Percentiles rank a stretch among this genome's conserved stretches.
These are phyloP conservation scores for Porites australiensis DNA, from an alignment of 64 coral and sea anemone species.

Conservation along the genomic window DNA sequence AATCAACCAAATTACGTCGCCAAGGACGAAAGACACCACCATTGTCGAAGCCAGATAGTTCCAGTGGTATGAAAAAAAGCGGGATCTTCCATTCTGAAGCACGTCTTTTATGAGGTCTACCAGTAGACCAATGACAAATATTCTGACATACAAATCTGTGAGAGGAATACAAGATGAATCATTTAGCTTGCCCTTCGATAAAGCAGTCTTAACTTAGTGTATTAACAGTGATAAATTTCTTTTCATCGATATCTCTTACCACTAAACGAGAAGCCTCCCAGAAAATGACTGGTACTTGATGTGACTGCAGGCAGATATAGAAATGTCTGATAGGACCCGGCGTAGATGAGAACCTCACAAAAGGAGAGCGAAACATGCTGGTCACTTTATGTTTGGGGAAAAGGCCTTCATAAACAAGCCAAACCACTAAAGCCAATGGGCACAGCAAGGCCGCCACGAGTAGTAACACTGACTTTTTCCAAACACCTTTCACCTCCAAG, in stretches of 20 bases:
- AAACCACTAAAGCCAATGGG: background rate
- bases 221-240: too few species aligned
- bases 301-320: background rate
- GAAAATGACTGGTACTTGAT: background rate
- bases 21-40: background rate
- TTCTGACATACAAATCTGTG: background rate
- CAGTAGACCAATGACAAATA: background rate
- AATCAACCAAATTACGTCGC: background rate
- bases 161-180: background rate
- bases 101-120: conserved; percentile 8
- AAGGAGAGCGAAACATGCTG: conserved; percentile 9
- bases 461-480: background rate
- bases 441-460: background rate
- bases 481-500: background rate
- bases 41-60: background rate
- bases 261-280: background rate
- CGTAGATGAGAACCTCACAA: conserved; percentile 5
- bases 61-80: background rate
- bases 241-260: background rate
- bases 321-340: background rate
- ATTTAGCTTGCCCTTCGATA: too few species aligned
- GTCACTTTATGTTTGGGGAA: conserved; percentile 13
- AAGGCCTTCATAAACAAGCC: background rate
- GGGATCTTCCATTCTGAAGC: background rate
- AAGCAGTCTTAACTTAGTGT: too few species aligned